These are phyloP conservation scores for Microcebus griseorufus DNA, from an alignment of 2,113 vertebrate species.

Conservation along the genomic window DNA sequence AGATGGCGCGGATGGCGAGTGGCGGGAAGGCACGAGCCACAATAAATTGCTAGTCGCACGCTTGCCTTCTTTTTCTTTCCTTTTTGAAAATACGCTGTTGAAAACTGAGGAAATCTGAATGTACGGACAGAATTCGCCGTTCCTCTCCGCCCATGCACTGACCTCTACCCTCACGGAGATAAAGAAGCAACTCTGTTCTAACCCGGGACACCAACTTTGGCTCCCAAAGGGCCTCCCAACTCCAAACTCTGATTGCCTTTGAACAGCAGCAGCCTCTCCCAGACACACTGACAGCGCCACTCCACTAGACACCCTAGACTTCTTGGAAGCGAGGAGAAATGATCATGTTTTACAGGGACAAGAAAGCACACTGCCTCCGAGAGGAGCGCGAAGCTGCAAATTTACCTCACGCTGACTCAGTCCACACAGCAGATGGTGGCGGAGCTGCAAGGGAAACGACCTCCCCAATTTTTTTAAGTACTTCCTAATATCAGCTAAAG, in stretches of 20 bases:
- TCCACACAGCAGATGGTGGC: slow-evolving; percentile 75
- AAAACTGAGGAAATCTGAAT: neutral
- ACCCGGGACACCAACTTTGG: neutral
- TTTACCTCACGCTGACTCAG: slow-evolving; percentile 74
- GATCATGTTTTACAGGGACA: neutral
- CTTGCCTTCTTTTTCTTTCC: neutral
- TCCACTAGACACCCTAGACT: slow-evolving; percentile 21
- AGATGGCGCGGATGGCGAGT: slow-evolving; percentile 41
- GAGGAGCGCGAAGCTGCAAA: slow-evolving; percentile 61
- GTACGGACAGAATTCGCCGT: neutral
- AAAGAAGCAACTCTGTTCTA: neutral
- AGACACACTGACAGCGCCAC: neutral
- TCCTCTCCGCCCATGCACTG: neutral
- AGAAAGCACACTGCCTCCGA: slow-evolving; percentile 44
- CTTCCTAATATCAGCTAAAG: slow-evolving; percentile 68
- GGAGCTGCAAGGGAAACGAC: slow-evolving; percentile 69
- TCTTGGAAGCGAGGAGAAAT: neutral
- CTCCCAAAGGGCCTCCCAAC: neutral
- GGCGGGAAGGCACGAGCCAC: neutral
- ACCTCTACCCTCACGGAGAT: neutral
- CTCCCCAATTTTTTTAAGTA: slow-evolving; percentile 49
- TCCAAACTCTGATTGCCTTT: neutral
- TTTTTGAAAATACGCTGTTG: neutral
- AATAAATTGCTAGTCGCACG: neutral
- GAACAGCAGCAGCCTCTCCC: neutral